These are phyloP conservation scores for Melieria picta DNA, from an alignment of 2,888 invertebrate genomes.

Conservation along the genomic window DNA sequence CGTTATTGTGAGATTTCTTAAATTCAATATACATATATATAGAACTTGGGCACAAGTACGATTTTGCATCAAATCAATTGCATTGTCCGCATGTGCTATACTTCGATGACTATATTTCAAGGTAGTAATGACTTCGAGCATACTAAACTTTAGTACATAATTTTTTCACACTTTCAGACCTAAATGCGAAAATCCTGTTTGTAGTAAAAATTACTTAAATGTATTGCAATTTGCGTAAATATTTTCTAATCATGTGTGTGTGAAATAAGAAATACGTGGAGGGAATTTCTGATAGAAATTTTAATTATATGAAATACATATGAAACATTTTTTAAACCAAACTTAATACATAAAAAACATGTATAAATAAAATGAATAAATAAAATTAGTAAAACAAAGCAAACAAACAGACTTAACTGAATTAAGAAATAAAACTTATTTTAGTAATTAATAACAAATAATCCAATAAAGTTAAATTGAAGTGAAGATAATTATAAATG, in stretches of 20 bases:
- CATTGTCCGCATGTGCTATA: no score
- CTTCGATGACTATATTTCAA: no score
- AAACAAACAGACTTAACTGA: conserved; percentile 22
- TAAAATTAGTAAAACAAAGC: conserved; percentile 27
- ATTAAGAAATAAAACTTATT: conserved; percentile 31
- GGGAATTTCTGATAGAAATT: conserved; percentile 20
- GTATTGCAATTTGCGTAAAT: conserved; percentile 6
- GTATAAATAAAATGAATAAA: conserved; percentile 16
- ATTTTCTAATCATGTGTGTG: no score
- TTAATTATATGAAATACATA: conserved; percentile 24
- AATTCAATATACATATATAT: no score
- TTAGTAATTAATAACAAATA: conserved; percentile 30
- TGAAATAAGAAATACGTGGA: conserved; percentile 9
- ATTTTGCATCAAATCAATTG: no score
- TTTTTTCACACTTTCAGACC: no score
- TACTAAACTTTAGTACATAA: no score
- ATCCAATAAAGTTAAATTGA: conserved; percentile 31
- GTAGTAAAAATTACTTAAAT: conserved; percentile 11
- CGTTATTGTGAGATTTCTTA: no score
- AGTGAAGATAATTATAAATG: conserved; percentile 16
- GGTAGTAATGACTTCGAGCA: no score
- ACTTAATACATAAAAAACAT: conserved; percentile 4
- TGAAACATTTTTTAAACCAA: conserved; percentile 26
- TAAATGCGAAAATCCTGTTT: no score
- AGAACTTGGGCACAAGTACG: no score